phyloP scores from a whole-genome alignment of 2,888 invertebrate genomes.

The Melinopterus prodromus region DNA sequence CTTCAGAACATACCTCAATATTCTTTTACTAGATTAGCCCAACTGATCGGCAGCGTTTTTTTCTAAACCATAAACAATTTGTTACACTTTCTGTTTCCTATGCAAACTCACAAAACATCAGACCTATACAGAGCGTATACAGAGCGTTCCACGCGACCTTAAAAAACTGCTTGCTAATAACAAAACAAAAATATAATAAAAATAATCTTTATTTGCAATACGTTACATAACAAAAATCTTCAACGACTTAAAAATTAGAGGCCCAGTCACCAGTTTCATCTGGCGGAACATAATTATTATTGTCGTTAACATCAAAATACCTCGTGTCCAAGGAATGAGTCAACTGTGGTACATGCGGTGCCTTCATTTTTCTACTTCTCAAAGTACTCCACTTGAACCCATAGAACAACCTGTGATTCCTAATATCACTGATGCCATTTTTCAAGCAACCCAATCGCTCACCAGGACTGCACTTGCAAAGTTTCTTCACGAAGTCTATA shows the following conservation, averaged over 20 bases:
- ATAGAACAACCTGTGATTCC: slow-evolving; percentile 89
- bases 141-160: no score
- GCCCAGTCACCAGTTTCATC: slow-evolving; percentile 68
- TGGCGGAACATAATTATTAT: slow-evolving; percentile 79
- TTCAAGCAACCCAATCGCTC: slow-evolving; percentile 89
- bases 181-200: not conserved
- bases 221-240: slow-evolving; percentile 5
- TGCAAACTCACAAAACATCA: not conserved
- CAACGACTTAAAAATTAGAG: slow-evolving; percentile 22
- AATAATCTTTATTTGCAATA: slow-evolving; percentile 6
- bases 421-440: slow-evolving; percentile 84
- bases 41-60: not conserved
- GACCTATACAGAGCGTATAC: not conserved
- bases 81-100: not conserved
- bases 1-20: no score
- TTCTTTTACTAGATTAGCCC: no score
- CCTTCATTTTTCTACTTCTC: slow-evolving; percentile 70
- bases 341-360: slow-evolving; percentile 77
- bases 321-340: slow-evolving; percentile 73
- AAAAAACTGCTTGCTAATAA: no score
- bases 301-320: slow-evolving; percentile 87
- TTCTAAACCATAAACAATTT: not conserved
- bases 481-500: slow-evolving; percentile 81
- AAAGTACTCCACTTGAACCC: slow-evolving; percentile 91
- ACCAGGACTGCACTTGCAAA: slow-evolving; percentile 82